These are phyloP conservation scores for Aythya baeri DNA, from an alignment of 2,113 vertebrate species.

Conservation along the genomic window DNA sequence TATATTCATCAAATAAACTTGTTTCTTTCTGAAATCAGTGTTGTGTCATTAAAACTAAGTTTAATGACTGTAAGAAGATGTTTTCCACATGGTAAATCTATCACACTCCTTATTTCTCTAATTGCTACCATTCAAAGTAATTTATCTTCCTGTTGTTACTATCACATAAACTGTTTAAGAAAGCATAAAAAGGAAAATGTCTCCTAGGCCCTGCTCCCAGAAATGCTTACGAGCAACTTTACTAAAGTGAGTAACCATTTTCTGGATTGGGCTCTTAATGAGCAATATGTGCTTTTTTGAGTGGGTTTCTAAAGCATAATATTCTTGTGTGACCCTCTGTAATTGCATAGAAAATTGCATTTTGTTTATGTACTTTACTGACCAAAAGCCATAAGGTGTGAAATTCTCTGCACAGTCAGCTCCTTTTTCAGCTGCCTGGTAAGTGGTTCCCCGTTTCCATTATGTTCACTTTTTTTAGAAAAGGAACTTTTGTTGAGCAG, in stretches of 20 bases:
- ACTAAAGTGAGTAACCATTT: constrained; percentile 39
- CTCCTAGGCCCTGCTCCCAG: constrained; percentile 36
- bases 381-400: constrained; percentile 55
- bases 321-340: constrained; percentile 70
- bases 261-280: constrained; percentile 38
- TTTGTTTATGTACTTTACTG: constrained; percentile 66
- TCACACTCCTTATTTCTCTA: constrained; percentile 61
- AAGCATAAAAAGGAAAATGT: constrained; percentile 65
- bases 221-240: constrained; percentile 13
- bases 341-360: constrained; percentile 62
- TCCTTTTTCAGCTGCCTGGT: constrained; percentile 60
- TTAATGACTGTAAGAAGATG: constrained; percentile 63
- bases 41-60: constrained; percentile 55
- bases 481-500: constrained; percentile 66
- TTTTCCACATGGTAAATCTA: constrained; percentile 73
- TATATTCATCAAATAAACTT: constrained; percentile 93
- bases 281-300: constrained; percentile 58
- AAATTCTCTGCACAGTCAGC: constrained; percentile 67
- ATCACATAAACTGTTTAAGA: constrained; percentile 71
- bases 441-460: constrained; percentile 66
- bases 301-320: constrained; percentile 65
- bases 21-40: constrained; percentile 85
- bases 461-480: constrained; percentile 71
- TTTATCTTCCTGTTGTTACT: constrained; percentile 73
- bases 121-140: constrained; percentile 69